phyloP scores from a whole-genome alignment of 1,140 invertebrate genomes.

The Drosophila setifemur region DNA sequence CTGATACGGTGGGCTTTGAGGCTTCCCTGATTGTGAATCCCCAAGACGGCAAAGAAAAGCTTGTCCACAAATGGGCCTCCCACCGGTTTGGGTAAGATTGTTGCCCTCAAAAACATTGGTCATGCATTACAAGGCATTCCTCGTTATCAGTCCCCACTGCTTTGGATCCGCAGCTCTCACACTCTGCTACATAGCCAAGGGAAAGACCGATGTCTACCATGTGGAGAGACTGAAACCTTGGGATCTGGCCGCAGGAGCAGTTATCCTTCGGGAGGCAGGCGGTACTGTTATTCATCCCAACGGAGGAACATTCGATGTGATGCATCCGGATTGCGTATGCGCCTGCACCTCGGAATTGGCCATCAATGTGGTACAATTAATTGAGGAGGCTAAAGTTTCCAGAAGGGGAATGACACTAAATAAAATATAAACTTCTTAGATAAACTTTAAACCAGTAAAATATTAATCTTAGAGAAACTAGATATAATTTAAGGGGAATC shows the following conservation, averaged over 20 bases:
- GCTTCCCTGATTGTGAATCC: constrained; percentile 64
- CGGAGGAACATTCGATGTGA: constrained; percentile 86
- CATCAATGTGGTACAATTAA: constrained; percentile 83
- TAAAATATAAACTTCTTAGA: no score
- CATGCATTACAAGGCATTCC: no score
- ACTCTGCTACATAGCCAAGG: constrained; percentile 89
- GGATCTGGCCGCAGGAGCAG: constrained; percentile 87
- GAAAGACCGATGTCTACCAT: constrained; percentile 87
- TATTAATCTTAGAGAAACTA: no score
- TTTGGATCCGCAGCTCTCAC: constrained; percentile 89
- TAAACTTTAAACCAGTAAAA: no score
- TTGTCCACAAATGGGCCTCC: constrained; percentile 65
- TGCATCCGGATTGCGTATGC: constrained; percentile 86
- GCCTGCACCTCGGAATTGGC: constrained; percentile 85
- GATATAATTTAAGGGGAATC: no score
- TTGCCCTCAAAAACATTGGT: constrained; percentile 4
- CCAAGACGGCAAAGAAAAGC: constrained; percentile 60
- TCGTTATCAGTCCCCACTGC: constrained; percentile 84
- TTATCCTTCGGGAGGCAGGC: constrained; percentile 90
- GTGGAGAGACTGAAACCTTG: constrained; percentile 88
- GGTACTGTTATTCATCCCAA: constrained; percentile 86
- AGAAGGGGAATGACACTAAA: no score
- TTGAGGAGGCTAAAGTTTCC: constrained; percentile 80
- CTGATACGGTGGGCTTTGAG: constrained; percentile 55
- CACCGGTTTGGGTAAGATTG: constrained; percentile 65